These are phyloP conservation scores for Metaphire vulgaris DNA, from an alignment of 1,140 invertebrate genomes.

Conservation along the genomic window DNA sequence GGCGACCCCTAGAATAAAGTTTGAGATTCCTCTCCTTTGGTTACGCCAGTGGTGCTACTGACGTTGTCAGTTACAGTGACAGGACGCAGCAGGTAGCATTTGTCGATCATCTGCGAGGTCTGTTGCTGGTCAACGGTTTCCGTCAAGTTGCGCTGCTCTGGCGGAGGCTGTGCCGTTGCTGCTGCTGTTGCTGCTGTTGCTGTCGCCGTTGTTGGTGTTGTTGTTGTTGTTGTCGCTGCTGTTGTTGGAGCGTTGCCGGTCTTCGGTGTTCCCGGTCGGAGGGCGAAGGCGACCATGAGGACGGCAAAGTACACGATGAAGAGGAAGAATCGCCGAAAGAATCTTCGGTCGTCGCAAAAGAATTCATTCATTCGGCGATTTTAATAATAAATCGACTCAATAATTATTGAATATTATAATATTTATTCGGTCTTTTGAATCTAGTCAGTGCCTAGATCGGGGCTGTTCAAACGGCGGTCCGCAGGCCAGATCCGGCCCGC, in stretches of 20 bases:
- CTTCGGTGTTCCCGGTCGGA: slow-evolving; percentile 64
- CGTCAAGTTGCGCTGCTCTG: slow-evolving; percentile 30
- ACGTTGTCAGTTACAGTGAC: background rate
- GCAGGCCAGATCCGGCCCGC: too few relatives aligned
- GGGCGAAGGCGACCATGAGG: slow-evolving; percentile 75
- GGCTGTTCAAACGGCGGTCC: too few relatives aligned
- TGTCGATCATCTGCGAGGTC: slow-evolving; percentile 12
- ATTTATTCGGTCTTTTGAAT: too few relatives aligned
- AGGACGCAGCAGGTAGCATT: slow-evolving; percentile 1
- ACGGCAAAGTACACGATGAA: slow-evolving; percentile 83
- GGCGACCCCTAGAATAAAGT: too few relatives aligned
- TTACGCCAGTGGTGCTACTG: too few relatives aligned
- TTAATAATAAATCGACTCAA: background rate
- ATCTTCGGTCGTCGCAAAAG: too few relatives aligned
- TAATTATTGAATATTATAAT: background rate
- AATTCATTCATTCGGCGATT: too few relatives aligned
- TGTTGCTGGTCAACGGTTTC: slow-evolving; percentile 22
- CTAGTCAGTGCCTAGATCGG: too few relatives aligned
- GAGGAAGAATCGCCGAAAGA: slow-evolving; percentile 82
- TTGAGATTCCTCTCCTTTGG: too few relatives aligned
- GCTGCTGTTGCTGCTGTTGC: slow-evolving; percentile 33
- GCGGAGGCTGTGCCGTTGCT: slow-evolving; percentile 46
- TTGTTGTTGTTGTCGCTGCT: too few relatives aligned
- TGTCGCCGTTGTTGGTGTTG: too few relatives aligned
- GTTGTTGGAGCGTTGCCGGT: too few relatives aligned